Base-by-base conservation (phyloP, 2,113 vertebrate species). In the Athene noctua region DNA sequence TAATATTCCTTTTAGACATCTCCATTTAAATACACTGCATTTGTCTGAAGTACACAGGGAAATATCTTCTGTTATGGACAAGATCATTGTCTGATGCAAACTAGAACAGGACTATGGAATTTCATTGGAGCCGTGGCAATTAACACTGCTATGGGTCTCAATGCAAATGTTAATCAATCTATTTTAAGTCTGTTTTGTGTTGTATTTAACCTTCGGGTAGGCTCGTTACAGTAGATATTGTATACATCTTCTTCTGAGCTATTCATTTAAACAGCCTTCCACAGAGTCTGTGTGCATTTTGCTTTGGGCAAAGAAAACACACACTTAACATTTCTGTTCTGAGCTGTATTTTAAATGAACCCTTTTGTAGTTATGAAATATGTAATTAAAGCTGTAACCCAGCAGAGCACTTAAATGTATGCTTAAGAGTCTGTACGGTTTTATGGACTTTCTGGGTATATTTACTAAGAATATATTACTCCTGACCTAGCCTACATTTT, bases 191-290 rank as follows among this genome's bases (percentile, higher is more conserved):
- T 86, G 51, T 77, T 90, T 97, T 94, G 72, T 67, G 18, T 80
- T 83, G 55, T 74, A 66, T 95, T 96, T 92, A 95, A 93, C 85
- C 90, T 96, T 83, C 92, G 55, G 32, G 20, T 86, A 86, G 74
- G 63, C 79, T 91, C 6, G 17, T 96, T 90, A 47, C 55, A 47
- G 78, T 71, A 93, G 58, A 36, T 38, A 67, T 71, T 95, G 55
- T 90, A 42, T 71, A 8, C 34, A 17, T 86, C 63, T 92, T 90
- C 74, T 90, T 80, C 95, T 92, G 59, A 74, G 49, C 63, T 86
- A 83, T 83, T 93, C 8, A 88, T 95, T 96, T 87, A 93, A 92
- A 71, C 71, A 86, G n/a, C 38, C 26, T 95, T 93, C 80, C 57
- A 55, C 3, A 1, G 58, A 52, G 29, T 26, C 62, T 79, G n/a